Base-by-base conservation (phyloP, 2,888 invertebrate genomes). In the Trissonchulus latispiculum region DNA sequence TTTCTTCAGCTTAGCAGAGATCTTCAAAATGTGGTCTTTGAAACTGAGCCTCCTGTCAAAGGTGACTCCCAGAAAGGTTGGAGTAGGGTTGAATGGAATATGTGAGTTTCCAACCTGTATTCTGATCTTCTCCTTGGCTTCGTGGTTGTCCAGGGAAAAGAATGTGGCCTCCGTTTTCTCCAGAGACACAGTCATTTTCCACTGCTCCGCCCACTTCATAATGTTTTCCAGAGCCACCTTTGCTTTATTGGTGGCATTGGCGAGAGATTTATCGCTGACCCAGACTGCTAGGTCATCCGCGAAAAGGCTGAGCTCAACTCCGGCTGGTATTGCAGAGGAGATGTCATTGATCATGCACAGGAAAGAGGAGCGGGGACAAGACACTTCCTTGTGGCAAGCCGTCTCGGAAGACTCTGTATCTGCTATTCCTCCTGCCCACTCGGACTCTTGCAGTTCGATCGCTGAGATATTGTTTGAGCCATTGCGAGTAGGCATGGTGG, bases 371-470 rank as follows among this genome's bases (percentile, higher is more conserved):
- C 8, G 66, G 66, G 15, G 66, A 64, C 15, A 64, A 18, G 8
- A 64, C 66, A 8, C 32, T 8, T 18, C 66, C 66, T 64, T 64
- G 66, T 29, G 66, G 66, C n/a, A 64, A 31, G n/a, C 66, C 66
- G 18, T 8, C 15, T 35, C n/a, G 8, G 29, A 64, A 64, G 29
- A 8, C 8, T 29, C 33, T 8, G 15, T 31, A 15, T 29, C n/a
- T 8, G n/a, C 66, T 64, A 35, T 29, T 18, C 18, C 8, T 18
- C 8, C n/a, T 29, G 29, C 33, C 66, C 32, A 18, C 29, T n/a
- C 33, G 18, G 29, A 29, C n/a, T n/a, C 15, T 8, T 18, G 8
- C 66, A 18, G 8, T 8, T 8, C 66, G 8, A 29, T 64, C 29
- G 15, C 29, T 29, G 18, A 64, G 66, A 15, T 32, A 64, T 32